Conservation (phyloP, 1,140 invertebrate genomes). For the Nephotettix cincticeps region DNA sequence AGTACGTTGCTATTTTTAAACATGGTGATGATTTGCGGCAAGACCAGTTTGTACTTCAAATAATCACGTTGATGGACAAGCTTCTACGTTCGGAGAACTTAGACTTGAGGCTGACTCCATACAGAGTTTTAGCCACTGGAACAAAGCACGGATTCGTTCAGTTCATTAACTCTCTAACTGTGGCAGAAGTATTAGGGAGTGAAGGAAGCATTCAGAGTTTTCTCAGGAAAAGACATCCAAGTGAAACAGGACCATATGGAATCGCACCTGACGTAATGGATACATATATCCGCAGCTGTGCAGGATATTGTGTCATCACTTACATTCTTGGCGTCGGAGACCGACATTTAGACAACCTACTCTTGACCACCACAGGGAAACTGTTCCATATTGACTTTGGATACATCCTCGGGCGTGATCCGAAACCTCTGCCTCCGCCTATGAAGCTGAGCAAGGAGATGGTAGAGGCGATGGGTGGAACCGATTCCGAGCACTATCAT, state of each 20-base stretch:
- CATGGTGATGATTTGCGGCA: constrained; percentile 98
- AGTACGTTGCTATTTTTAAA: constrained; percentile 98
- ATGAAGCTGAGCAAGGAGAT: constrained; percentile 99
- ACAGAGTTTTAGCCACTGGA: constrained; percentile 90
- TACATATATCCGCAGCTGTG: constrained; percentile 95
- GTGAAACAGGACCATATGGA: constrained; percentile 83
- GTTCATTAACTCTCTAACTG: constrained; percentile 91
- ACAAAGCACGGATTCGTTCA: constrained; percentile 95
- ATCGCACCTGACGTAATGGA: constrained; percentile 95
- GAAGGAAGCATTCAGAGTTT: constrained; percentile 90
- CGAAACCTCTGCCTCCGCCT: constrained; percentile 95
- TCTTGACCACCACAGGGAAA: constrained; percentile 86
- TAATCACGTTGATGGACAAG: constrained; percentile 98
- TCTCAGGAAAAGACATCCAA: constrained; percentile 87
- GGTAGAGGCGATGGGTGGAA: constrained; percentile 98
- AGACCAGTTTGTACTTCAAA: constrained; percentile 96
- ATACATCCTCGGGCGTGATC: constrained; percentile 96
- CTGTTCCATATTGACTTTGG: constrained; percentile 99
- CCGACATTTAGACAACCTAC: constrained; percentile 95
- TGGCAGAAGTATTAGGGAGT: constrained; percentile 85
- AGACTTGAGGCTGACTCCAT: constrained; percentile 94
- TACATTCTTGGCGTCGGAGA: constrained; percentile 98
- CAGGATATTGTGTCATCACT: constrained; percentile 98
- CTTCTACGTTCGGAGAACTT: constrained; percentile 89
- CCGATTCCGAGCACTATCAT: constrained; percentile 89